A percentile compares a stretch with the other conserved stretches of the same genome.
These are phyloP conservation scores for Solenopsis fugax DNA, from an alignment of 1,140 invertebrate species.

Conservation along the genomic window DNA sequence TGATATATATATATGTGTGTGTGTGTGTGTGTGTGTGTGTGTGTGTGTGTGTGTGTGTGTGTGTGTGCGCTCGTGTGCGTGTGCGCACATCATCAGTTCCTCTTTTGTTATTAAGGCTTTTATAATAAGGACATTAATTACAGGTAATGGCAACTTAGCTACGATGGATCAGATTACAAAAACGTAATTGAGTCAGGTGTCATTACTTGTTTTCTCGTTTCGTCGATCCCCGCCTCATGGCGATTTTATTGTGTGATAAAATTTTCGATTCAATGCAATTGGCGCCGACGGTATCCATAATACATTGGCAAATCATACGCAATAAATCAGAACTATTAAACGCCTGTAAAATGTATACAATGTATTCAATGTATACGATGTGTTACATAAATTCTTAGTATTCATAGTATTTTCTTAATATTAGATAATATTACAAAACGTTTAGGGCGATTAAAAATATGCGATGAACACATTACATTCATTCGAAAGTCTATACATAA, in stretches of 20 bases:
- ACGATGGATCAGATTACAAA: slow-evolving; percentile 15
- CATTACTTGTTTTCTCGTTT: neutral
- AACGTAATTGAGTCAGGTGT: slow-evolving; percentile 24
- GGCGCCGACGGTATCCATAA: neutral
- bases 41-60: too few species aligned
- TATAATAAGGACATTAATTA: slow-evolving; percentile 46
- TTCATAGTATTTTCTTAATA: slow-evolving; percentile 34
- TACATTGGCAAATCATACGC: neutral
- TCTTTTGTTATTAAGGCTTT: slow-evolving; percentile 50
- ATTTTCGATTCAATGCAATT: neutral
- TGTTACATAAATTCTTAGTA: slow-evolving; percentile 44
- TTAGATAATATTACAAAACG: slow-evolving; percentile 30
- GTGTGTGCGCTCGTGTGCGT: neutral
- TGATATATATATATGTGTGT: too few species aligned
- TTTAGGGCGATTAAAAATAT: slow-evolving; percentile 72
- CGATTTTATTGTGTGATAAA: slow-evolving; percentile 9
- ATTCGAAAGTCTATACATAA: slow-evolving; percentile 79
- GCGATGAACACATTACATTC: slow-evolving; percentile 83
- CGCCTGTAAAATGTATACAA: slow-evolving; percentile 9
- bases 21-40: too few species aligned
- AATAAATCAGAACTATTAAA: slow-evolving; percentile 31
- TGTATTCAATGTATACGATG: slow-evolving; percentile 44
- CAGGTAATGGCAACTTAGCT: slow-evolving; percentile 46
- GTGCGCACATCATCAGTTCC: slow-evolving; percentile 41
- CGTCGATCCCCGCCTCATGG: slow-evolving; percentile 17